phyloP scores from a whole-genome alignment of 2,888 invertebrate genomes.

The Dromius quadrimaculatus region DNA sequence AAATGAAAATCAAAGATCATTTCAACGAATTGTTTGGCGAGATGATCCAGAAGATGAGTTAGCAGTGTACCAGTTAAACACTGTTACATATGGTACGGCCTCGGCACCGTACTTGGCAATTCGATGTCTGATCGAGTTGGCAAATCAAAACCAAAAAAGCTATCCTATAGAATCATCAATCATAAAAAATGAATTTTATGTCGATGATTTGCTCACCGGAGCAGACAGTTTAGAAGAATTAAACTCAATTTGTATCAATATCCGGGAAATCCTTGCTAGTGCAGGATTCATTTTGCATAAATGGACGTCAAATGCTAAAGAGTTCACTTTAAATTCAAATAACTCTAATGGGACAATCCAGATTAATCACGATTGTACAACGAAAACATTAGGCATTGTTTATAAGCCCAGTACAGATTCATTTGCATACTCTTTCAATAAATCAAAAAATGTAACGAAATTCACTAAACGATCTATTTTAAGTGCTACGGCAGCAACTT shows the following conservation, averaged over 20 bases:
- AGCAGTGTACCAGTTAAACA: no score
- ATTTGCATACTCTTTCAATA: background rate
- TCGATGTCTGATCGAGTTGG: background rate
- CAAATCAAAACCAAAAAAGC: background rate
- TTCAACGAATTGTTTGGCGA: constrained; percentile 55
- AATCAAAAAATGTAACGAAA: background rate
- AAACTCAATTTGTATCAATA: background rate
- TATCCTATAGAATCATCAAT: background rate
- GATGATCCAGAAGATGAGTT: constrained; percentile 37
- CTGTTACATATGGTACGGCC: no score
- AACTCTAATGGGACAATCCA: background rate
- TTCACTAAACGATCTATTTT: background rate
- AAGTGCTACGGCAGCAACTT: background rate
- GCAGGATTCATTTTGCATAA: background rate
- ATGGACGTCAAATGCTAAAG: background rate
- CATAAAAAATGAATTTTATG: background rate
- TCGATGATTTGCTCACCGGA: background rate
- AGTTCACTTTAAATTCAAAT: background rate
- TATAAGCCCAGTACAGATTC: background rate
- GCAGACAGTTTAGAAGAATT: background rate
- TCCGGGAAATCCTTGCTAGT: background rate
- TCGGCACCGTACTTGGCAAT: background rate
- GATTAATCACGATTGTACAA: background rate
- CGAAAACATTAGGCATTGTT: background rate
- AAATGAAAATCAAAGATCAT: constrained; percentile 53